Base-by-base conservation (phyloP, 2,888 invertebrate species). In the Chaetoderma sp. region DNA sequence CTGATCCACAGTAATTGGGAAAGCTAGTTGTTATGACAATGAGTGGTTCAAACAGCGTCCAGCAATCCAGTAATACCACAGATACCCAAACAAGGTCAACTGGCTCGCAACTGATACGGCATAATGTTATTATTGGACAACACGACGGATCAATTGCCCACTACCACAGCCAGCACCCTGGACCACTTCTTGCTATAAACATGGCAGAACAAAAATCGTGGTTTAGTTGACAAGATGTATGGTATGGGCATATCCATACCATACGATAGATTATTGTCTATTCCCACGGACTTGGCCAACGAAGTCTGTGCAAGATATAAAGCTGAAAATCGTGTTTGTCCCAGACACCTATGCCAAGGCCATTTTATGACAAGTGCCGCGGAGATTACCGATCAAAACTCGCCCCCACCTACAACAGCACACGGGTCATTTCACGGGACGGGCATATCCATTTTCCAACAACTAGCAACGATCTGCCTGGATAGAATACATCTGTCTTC, bases 351-450 rank as follows among this genome's bases (percentile, higher is more conserved):
- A 16, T 5, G 59, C 33, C 23, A 55, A 32, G 36, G 54, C 23
- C 6, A 42, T 28, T 68, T 67, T 63, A 64, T 62, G n/a, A 55
- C 50, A 23, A 32, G 66, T 25, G 61, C 60, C 18, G 55, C 64
- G 4, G 65, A 65, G 23, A 65, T 55, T 25, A 65, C 65, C 6
- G 63, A 65, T 39, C 62, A 65, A 50, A 64, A 65, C 30, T 47
- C n/a, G n/a, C n/a, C 56, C 4, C 56, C 16, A 18, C 69, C 68
- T 18, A 70, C 62, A 4, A 70, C 62, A 25, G 67, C 68, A 42
- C 21, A n/a, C n/a, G 57, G 33, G 16, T 54, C 65, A 18, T 65
- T 65, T n/a, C 65, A 65, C 47, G 65, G 65, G 21, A 65, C 55
- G 4, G 62, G 60, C 13, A 63, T 63, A 8, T 64, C 62, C 6